Evolutionary conservation across 1,140 invertebrate genomes (phyloP), one percentile per base, ranked within the genome.

Genomic region (Callitettix versicolor): DNA sequence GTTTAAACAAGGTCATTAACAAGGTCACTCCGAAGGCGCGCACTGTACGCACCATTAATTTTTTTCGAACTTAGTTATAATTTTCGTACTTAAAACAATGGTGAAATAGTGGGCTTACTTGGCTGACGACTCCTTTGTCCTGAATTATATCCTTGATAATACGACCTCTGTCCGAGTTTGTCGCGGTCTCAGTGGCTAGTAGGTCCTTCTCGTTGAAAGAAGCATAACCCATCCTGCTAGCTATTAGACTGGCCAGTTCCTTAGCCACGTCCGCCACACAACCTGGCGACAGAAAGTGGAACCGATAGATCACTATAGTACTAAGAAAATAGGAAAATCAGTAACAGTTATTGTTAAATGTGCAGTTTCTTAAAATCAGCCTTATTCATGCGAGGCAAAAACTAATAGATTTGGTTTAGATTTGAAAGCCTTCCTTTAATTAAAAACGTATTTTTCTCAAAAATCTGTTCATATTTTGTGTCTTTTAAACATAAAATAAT

Each of bases 81-180:
- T 5, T 41, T 17, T 41, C 5, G 18, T 22, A 6, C 5, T 6
- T 21, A 21, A 22, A 9, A 21, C 12, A 3, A 14, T 5, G 6
- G 2, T 46, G 6, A 4, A 42, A 22, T 2, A 33, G 14, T 26
- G 20, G 22, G 53, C 40, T 51, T 41, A 59, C 58, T 26, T 41
- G 33, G 20, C 47, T 44, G 21, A 59, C 50, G 17, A 26, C 38
- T 4, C 53, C 53, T 14, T 56, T 59, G 38, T 59, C 58, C 24
- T 56, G 30, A n/a, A 59, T 14, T 21, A 59, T 59, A 12, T 55
- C 53, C 12, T 55, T 34, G 26, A 59, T 47, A 3, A 59, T 38
- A 14, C 14, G 14, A 11, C 46, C 53, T 49, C 58, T 55, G 5
- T 55, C 58, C 1, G 38, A 43, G 9, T 20, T 40, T 26, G 40